phyloP scores from a whole-genome alignment of 2,888 invertebrate species.

The Lacanobia oleracea region DNA sequence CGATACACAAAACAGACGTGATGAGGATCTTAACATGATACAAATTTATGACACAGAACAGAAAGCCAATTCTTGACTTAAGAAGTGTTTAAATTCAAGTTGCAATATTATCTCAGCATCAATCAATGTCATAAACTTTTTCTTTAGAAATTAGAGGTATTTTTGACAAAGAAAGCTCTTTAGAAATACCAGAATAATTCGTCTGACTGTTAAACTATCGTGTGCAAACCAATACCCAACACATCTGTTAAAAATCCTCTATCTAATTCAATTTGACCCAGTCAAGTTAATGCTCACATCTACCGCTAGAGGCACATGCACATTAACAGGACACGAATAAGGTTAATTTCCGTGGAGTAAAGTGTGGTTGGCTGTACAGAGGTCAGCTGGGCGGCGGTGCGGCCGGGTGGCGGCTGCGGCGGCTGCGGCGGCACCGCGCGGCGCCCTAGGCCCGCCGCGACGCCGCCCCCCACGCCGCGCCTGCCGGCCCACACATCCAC shows the following conservation, averaged over 20 bases:
- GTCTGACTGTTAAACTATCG: no score
- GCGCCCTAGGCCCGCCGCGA: constrained; percentile 82
- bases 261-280: not conserved
- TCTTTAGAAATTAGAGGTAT: no score
- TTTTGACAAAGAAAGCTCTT: no score
- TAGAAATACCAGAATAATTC: no score
- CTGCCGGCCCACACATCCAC: constrained; percentile 10
- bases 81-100: no score
- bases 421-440: constrained; percentile 74
- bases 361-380: constrained; percentile 3
- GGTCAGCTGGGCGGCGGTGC: not conserved
- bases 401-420: constrained; percentile 32
- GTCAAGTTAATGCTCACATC: not conserved
- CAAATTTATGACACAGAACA: no score
- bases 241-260: not conserved
- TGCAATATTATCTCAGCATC: no score
- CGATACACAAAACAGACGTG: no score
- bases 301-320: not conserved
- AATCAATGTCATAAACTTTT: no score
- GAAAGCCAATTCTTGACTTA: no score
- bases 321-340: not conserved
- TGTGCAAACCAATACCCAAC: not conserved
- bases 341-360: not conserved
- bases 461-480: constrained; percentile 76
- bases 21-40: not conserved